Base-by-base conservation (phyloP, 2,797 vertebrate species). In the Melopsittacus undulatus region DNA sequence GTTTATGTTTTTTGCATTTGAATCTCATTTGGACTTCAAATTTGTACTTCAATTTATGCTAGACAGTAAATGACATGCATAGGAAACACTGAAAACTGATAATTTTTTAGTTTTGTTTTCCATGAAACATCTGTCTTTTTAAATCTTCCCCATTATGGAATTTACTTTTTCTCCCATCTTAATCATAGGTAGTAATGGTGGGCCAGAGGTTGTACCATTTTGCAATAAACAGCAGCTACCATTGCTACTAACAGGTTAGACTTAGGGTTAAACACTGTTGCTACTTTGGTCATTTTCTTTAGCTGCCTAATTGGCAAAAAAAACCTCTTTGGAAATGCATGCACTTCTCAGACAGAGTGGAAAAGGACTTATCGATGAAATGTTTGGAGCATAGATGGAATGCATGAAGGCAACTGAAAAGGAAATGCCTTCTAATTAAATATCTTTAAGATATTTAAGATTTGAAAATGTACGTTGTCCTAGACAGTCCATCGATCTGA, bases 301-400 rank as follows among this genome's bases (percentile, higher is more conserved):
- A 68, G 45, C 88, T 73, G 45, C 15, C 67, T 88, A 79, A 94
- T 40, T 73, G 36, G 27, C 43, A 78, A 69, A 83, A 92, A 36
- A 75, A 81, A 36, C 36, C 29, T 49, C 32, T 93, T 87, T 79
- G 43, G 54, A 84, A 89, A 89, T 14, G 23, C 18, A 74, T 59
- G 46, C 27, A 48, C 4, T 76, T 92, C 42, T 83, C 66, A 86
- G 45, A 42, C 42, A 34, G 27, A 80, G 24, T 11, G 30, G 54
- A 78, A 94, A 89, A 94, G 26, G n/a, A 90, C 76, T 83, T 92
- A 94, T 61, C 90, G 90, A 91, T 73, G 45, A 94, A 78, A 94
- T 30, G 48, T 59, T 67, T 30, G 21, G 43, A 89, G 14, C 81
- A 89, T 62, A 89, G 88, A 82, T 87, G 59, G 30, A 57, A 79